Base-by-base conservation (phyloP, 2,113 vertebrate genomes). In the Phyllostomus discolor region DNA sequence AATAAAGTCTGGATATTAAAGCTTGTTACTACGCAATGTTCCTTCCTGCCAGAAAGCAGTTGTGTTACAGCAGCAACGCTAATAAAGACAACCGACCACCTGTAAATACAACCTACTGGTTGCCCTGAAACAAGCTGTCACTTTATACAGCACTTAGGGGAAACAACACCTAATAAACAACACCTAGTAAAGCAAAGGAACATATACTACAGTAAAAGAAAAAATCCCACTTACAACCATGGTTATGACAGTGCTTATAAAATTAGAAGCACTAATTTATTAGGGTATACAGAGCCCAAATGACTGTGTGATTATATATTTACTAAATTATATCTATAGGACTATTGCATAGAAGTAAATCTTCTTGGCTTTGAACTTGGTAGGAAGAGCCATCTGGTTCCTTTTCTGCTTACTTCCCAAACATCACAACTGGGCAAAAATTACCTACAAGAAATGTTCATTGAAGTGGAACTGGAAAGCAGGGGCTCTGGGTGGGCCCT, bases 81-180 rank as follows among this genome's bases (percentile, higher is more conserved):
- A 80, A 78, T 91, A 90, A 92, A 91, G 95, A 54, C 62, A 93
- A 80, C 82, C 88, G 84, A 10, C 46, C 88, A 88, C 90, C 83
- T 87, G 88, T 86, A 92, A 90, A 97, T 46, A 75, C 66, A 87
- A 92, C 7, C 31, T 35, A 75, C 87, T 41, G 78, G 64, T 38
- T 50, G n/a, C 64, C n/a, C 81, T 86, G 59, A 52, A 96, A 95
- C 72, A 94, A 70, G 38, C 10, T 48, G 15, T 41, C 52, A 79
- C 73, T 89, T 97, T 93, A 92, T 57, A 20, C 59, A 80, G 70
- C 62, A 69, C 76, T 50, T 87, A 24, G 64, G 72, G 67, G 80
- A 88, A 96, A 93, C 94, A 96, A 35, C 95, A 95, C 95, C 85
- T 84, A 95, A 95, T 97, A 96, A 94, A 95, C 84, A 91, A 48